Evolutionary conservation across 1,140 invertebrate species (phyloP), one percentile per base, ranked within the genome.

Genomic region (Cydia fagiglandana): DNA sequence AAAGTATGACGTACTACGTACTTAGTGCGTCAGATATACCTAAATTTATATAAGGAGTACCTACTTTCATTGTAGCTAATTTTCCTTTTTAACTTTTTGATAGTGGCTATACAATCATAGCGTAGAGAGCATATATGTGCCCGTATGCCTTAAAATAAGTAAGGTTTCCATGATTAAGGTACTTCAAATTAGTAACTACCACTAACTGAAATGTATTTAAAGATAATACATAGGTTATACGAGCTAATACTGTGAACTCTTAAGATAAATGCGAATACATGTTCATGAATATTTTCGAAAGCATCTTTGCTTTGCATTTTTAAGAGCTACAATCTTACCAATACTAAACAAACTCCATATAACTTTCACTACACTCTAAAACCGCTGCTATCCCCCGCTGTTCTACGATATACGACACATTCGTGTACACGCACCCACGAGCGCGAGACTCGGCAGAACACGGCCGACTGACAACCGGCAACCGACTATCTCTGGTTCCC

Each of bases 361-460:
- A 15, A 38, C 66, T 70, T 70, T 70, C 66, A 70, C 66, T 70
- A 38, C 64, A 66, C 64, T 66, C 20, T 17, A 66, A 61, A 61
- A 61, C 24, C 56, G 56, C 56, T 3, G 50, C 15, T 56, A 56
- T 61, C 10, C 56, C 20, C 17, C 5, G 56, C 2, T n/a, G 20
- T 24, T 3, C n/a, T n/a, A n/a, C n/a, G n/a, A n/a, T n/a, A n/a
- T n/a, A 61, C 56, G 7, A 61, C 20, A 61, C 20, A 56, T 17
- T 56, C 53, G 5, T n/a, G 53, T 56, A 6, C n/a, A 24, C 56
- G 56, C 9, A 24, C 56, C 20, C 56, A 24, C 56, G 10, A 61
- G 56, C 20, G 56, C n/a, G 20, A 10, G 56, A 20, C 56, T 20
- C 56, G 56, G 20, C 56, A 24, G 17, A 61, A 4, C 17, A 61